Evolutionary conservation across 2,888 invertebrate species (phyloP).

Genomic region (Lasioglossum villosulum): DNA sequence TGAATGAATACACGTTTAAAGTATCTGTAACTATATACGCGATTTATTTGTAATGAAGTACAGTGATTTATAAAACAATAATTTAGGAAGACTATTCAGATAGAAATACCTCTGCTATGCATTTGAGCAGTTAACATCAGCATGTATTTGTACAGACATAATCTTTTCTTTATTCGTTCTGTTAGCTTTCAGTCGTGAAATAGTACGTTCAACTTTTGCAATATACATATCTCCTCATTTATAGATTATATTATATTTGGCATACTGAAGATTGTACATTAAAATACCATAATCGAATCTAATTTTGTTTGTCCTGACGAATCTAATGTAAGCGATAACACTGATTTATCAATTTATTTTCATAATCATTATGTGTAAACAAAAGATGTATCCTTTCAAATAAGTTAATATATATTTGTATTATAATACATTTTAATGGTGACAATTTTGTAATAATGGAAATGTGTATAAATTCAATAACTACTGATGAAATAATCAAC

Average conservation of each 20-base stretch:
- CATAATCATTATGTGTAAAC: constrained; percentile 3
- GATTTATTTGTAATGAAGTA: background rate
- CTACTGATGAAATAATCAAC: background rate
- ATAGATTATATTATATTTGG: background rate
- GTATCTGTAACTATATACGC: background rate
- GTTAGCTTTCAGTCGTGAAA: background rate
- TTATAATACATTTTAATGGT: constrained; percentile 6
- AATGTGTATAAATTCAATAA: constrained; percentile 10
- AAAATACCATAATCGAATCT: background rate
- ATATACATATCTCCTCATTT: background rate
- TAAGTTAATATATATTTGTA: constrained; percentile 4
- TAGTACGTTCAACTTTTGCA: background rate
- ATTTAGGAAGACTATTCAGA: constrained; percentile 7
- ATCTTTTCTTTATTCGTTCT: constrained; percentile 1
- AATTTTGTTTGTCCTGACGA: background rate
- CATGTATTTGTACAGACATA: constrained; percentile 7
- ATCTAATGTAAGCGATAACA: background rate
- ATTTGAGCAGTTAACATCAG: constrained; percentile 15
- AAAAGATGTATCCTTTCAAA: background rate
- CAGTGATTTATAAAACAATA: constrained; percentile 3
- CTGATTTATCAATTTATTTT: constrained; percentile 6
- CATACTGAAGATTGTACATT: background rate
- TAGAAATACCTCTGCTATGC: background rate
- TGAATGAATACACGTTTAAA: background rate
- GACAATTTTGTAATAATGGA: constrained; percentile 15